Conservation (phyloP, 2,113 vertebrate species). For the Elephas maximus region DNA sequence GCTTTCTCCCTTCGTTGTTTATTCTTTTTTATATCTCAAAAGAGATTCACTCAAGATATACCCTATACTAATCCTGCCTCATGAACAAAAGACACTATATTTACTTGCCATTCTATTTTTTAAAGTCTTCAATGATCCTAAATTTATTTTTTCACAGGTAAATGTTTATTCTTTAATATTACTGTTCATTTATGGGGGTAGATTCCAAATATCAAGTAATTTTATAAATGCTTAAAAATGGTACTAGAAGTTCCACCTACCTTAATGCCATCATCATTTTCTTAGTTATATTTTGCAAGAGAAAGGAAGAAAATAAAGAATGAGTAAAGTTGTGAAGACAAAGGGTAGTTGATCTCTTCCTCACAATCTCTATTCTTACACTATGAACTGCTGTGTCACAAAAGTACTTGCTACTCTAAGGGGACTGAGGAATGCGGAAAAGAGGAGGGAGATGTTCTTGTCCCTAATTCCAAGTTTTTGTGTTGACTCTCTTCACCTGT, state of each 20-base stretch:
- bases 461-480: neutral
- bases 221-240: neutral
- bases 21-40: neutral
- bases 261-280: neutral
- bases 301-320: neutral
- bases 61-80: neutral
- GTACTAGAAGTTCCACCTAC: neutral
- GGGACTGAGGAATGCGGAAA: accelerated
- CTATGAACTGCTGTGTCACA: neutral
- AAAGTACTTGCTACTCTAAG: neutral
- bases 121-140: neutral
- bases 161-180: neutral
- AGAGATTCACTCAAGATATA: neutral
- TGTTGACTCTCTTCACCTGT: neutral
- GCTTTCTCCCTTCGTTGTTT: neutral
- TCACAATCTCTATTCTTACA: neutral
- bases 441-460: accelerated
- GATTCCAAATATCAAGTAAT: neutral
- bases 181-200: neutral
- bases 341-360: neutral
- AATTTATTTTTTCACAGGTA: neutral
- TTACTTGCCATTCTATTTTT: neutral
- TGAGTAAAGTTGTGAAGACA: neutral
- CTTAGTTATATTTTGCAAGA: neutral
- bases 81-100: neutral